These are phyloP conservation scores for Lucilia sericata DNA, from an alignment of 1,140 invertebrate genomes.

Conservation along the genomic window DNA sequence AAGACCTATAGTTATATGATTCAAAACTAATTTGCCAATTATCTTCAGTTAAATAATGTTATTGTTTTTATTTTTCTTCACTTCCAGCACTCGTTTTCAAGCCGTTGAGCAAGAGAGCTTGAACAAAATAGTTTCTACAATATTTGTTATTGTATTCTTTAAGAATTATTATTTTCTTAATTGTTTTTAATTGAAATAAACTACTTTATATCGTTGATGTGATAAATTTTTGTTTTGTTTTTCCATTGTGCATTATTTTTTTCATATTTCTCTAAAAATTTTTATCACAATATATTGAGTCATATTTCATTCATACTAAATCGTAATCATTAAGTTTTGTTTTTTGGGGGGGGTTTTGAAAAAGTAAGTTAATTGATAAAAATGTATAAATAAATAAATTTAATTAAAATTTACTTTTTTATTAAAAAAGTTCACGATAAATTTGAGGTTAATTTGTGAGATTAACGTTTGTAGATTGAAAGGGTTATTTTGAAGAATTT, in stretches of 20 bases:
- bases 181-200: constrained; percentile 45
- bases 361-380: not conserved
- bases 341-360: not conserved
- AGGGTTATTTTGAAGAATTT: not conserved
- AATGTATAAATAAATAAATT: not conserved
- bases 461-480: not conserved
- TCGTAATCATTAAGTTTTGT: not conserved
- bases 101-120: too few relatives aligned
- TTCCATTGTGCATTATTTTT: not conserved
- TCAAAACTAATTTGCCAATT: too few relatives aligned
- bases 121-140: too few relatives aligned
- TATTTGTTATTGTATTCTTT: not conserved
- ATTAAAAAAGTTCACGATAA: not conserved
- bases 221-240: constrained; percentile 32
- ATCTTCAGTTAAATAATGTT: too few relatives aligned
- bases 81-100: too few relatives aligned
- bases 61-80: too few relatives aligned
- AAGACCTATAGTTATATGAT: too few relatives aligned
- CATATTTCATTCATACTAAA: not conserved
- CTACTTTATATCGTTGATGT: constrained; percentile 30
- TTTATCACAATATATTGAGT: not conserved
- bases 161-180: constrained; percentile 19
- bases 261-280: constrained; percentile 15
- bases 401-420: not conserved
- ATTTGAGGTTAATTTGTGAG: not conserved